A percentile compares a stretch with the other conserved stretches of the same genome.
phyloP scores from a whole-genome alignment of 53 echinoderm and acorn worm genomes.

The Crossaster papposus region DNA sequence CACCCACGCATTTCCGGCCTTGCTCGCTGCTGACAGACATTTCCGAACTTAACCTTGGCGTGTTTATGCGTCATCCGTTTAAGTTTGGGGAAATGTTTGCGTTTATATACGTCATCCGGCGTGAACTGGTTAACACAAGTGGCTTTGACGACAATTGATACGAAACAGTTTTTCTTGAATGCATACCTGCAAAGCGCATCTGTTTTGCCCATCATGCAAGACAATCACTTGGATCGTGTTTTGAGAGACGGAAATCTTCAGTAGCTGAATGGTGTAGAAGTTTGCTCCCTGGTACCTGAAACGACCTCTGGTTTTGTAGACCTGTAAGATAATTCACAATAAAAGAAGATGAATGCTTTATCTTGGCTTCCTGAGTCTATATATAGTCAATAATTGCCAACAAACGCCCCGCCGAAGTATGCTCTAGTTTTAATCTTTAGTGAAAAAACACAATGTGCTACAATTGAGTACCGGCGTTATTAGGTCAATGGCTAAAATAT shows the following conservation, averaged over 20 bases:
- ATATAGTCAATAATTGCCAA: too few species aligned
- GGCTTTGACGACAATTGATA: background rate
- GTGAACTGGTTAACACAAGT: too few species aligned
- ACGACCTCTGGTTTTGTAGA: conserved; percentile 48
- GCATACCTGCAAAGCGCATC: conserved; percentile 35
- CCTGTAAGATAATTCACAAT: background rate
- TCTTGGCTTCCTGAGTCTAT: background rate
- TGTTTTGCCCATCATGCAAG: conserved; percentile 25
- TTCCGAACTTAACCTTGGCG: too few species aligned
- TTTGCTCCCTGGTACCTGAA: conserved; percentile 36
- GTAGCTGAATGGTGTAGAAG: conserved; percentile 48
- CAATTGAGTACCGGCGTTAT: too few species aligned
- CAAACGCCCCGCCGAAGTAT: too few species aligned
- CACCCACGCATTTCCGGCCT: too few species aligned
- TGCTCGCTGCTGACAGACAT: too few species aligned
- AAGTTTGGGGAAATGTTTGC: too few species aligned
- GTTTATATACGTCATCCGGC: too few species aligned
- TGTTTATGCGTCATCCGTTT: too few species aligned
- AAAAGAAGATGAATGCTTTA: background rate
- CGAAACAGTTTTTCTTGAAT: background rate
- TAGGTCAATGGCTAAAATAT: background rate
- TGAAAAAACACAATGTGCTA: too few species aligned
- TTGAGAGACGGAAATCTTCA: conserved; percentile 23
- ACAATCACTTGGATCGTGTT: conserved; percentile 55
- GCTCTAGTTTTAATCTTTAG: too few species aligned